Evolutionary conservation across 2,797 vertebrate genomes (phyloP).

Genomic region (Enteromius paludinosus): DNA sequence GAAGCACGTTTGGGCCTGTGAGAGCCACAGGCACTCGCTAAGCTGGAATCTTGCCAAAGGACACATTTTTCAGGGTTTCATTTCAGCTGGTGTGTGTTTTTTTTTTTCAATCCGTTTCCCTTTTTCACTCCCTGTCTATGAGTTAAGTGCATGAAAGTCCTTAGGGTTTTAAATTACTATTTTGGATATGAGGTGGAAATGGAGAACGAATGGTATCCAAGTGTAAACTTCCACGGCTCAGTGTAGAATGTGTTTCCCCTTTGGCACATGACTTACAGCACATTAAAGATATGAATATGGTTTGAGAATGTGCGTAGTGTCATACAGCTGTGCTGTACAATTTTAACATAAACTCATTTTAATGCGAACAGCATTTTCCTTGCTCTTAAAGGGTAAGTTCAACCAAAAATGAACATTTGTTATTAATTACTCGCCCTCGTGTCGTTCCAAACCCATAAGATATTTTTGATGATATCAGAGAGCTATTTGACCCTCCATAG

Average conservation of each 20-base stretch:
- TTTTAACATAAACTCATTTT: not conserved
- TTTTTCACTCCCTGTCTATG: constrained; percentile 62
- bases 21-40: constrained; percentile 70
- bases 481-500: too few relatives aligned
- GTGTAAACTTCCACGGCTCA: constrained; percentile 30
- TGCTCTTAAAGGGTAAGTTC: not conserved
- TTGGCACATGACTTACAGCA: not conserved
- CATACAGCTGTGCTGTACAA: not conserved
- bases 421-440: too few relatives aligned
- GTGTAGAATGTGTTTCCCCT: constrained; percentile 1
- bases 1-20: constrained; percentile 68
- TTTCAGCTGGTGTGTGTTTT: constrained; percentile 69
- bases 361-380: not conserved
- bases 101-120: not conserved
- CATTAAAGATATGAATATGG: not conserved
- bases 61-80: constrained; percentile 81
- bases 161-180: constrained; percentile 24
- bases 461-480: too few relatives aligned
- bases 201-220: constrained; percentile 15
- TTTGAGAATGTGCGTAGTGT: not conserved
- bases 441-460: too few relatives aligned
- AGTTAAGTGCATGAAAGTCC: constrained; percentile 16
- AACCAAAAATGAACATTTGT: too few relatives aligned
- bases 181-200: constrained; percentile 15
- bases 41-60: constrained; percentile 74